Evolutionary conservation across 2,113 vertebrate species (phyloP), one percentile per base, ranked within the genome.

Genomic region (Thalassoma bifasciatum): DNA sequence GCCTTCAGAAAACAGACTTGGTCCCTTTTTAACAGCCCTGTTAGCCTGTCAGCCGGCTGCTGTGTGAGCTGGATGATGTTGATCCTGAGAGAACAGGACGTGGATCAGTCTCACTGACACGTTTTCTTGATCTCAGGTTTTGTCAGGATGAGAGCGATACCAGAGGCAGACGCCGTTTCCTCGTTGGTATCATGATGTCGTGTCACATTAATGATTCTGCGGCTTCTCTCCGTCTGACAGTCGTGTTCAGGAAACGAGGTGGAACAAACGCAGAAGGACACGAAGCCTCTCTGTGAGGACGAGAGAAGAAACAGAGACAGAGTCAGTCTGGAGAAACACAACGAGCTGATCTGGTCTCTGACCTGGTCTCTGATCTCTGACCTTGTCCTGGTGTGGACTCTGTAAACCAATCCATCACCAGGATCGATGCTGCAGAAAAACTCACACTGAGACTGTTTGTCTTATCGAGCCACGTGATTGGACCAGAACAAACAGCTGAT

Each of bases 131-230:
- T 63, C 50, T 21, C 3, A 26, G 34, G 51, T 40, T 26, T 64
- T 74, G 75, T 74, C 69, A 36, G 40, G 38, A 56, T n/a, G 62
- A 56, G 34, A 67, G 57, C n/a, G 56, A 61, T 26, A 68, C 69
- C 51, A 44, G n/a, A 77, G 14, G 14, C 30, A 42, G 26, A 37
- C 42, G 44, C 21, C 26, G 53, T 44, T 36, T 26, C 50, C 50
- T 72, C 69, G 47, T 61, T 66, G 81, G 67, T 84, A 66, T 87
- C 81, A 63, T 50, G 21, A 13, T 2, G n/a, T 2, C 0, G 14
- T 49, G 83, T 81, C 75, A 71, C 83, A 82, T 84, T 76, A 71
- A 82, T 51, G 47, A 86, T 86, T 86, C 86, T 30, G 66, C 44
- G 13, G 57, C 14, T 50, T 46, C 70, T 56, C 44, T 0, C 14